Evolutionary conservation across 1,140 invertebrate genomes (phyloP), one percentile per base, ranked within the genome.

Genomic region (Aplysia californica): DNA sequence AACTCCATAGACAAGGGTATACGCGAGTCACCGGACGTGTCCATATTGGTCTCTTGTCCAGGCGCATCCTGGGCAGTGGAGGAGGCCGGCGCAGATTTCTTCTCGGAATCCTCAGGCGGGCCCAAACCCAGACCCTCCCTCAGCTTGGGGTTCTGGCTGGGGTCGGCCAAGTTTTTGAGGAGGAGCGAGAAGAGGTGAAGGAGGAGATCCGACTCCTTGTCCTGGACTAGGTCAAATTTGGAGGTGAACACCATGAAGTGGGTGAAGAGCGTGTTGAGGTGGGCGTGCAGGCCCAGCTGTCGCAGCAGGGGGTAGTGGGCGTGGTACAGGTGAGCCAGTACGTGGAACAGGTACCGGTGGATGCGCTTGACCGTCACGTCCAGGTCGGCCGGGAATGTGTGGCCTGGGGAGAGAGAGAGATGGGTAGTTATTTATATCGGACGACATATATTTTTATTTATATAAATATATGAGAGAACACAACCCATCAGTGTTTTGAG

Each of bases 251-350:
- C 94, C 83, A 96, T 97, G 88, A 99, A 94, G 92, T 99, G 97
- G 89, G 95, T 95, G 92, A 98, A 98, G 75, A 98, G 95, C 91
- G 96, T 95, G 92, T 98, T 98, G 88, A 98, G 93, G 91, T 98
- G 96, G 55, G 84, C 87, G 91, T 98, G 96, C 84, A 98, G 92
- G 85, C 95, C 94, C 87, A 99, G 93, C 83, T 96, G 92, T 85
- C 96, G 94, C 84, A 98, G 94, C 91, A 98, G 96, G 91, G 95
- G 93, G 92, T 98, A 98, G 93, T 99, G 98, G 91, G 95, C 95
- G 91, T 98, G 96, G 92, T 99, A 99, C 87, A 99, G 93, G 92
- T 99, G 97, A 87, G 97, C 96, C 92, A 99, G 92, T 86, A 99
- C 96, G 91, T 98, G 97, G 92, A 97, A 98, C 91, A 98, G 93